phyloP scores from a whole-genome alignment of 2,888 invertebrate genomes.

The Acanthopleura granulata region DNA sequence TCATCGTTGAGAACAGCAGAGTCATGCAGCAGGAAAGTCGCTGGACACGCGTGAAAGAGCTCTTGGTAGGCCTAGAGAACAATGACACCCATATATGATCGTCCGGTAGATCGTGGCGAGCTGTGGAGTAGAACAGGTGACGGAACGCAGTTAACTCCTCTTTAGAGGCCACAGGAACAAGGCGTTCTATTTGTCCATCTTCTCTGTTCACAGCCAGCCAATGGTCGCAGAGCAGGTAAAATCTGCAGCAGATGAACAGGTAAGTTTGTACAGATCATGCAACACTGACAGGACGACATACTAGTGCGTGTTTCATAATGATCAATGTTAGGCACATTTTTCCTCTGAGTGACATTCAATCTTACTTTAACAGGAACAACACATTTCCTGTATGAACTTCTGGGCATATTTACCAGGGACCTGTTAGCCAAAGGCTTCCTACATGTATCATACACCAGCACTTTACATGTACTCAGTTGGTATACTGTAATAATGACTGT shows the following conservation, averaged over 20 bases:
- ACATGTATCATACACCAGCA: no score
- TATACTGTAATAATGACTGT: no score
- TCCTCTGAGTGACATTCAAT: no score
- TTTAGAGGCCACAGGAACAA: conserved; percentile 63
- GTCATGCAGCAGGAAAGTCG: conserved; percentile 49
- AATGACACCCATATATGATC: conserved; percentile 71
- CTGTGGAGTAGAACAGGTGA: conserved; percentile 65
- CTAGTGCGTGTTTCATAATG: no score
- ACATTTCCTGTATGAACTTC: no score
- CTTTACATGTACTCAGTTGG: no score
- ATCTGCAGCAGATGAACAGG: conserved; percentile 35
- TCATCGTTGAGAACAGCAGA: conserved; percentile 50
- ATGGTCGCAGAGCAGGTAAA: conserved; percentile 56
- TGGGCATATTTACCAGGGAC: no score
- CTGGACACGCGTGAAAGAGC: conserved; percentile 68
- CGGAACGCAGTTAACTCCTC: conserved; percentile 65
- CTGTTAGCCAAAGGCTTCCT: no score
- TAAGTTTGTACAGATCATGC: no score
- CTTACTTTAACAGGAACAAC: no score
- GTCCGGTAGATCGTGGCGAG: conserved; percentile 66
- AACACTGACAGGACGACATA: no score
- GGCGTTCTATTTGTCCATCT: conserved; percentile 68
- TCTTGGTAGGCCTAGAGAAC: conserved; percentile 67
- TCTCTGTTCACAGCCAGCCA: conserved; percentile 70
- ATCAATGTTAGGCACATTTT: no score